Base-by-base conservation (phyloP, 1,140 invertebrate genomes). In the Drosophila equinoxialis region DNA sequence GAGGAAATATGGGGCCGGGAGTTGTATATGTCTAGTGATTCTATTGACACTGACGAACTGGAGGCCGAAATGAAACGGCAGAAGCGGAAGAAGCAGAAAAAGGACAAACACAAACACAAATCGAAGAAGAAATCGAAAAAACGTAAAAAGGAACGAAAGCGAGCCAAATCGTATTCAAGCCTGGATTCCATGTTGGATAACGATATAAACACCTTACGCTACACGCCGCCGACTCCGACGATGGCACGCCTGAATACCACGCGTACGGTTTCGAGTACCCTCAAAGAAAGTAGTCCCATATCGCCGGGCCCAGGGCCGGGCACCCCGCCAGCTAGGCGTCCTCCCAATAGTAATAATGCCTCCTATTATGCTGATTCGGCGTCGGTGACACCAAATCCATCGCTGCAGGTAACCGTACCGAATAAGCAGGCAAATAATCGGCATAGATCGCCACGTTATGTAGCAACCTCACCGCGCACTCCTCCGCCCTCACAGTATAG, bases 91-190 rank as follows among this genome's bases (percentile, higher is more conserved):
- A 96, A 96, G 68, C 94, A 95, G 72, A 95, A 94, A 82, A 93
- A 94, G 93, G 91, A 92, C 45, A 92, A 92, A 45, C 91, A 92
- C 57, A 92, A 92, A 67, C 83, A 89, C 41, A 90, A 93, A 81
- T 92, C 94, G 90, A 96, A 95, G 89, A 96, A 96, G 91, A 96
- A 96, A 91, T 95, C 95, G 10, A 96, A 96, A 81, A 94, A 94
- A 70, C 94, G 95, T 80, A 93, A 93, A 2, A 95, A 95, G 76
- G 94, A 95, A 41, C 92, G 93, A 45, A 94, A 95, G 45, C 91
- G 93, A 45, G 95, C 95, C 14, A 93, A 94, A 45, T 95, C 95
- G 65, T 93, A 86, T 54, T 92, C 94, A 0, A 96, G 95, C 81
- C 92, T 94, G 58, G 94, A 94, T 75, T 94, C 94, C 41, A 89